Evolutionary conservation across 2,888 invertebrate species (phyloP), one percentile per base, ranked within the genome.

Genomic region (Oscheius sp.): DNA sequence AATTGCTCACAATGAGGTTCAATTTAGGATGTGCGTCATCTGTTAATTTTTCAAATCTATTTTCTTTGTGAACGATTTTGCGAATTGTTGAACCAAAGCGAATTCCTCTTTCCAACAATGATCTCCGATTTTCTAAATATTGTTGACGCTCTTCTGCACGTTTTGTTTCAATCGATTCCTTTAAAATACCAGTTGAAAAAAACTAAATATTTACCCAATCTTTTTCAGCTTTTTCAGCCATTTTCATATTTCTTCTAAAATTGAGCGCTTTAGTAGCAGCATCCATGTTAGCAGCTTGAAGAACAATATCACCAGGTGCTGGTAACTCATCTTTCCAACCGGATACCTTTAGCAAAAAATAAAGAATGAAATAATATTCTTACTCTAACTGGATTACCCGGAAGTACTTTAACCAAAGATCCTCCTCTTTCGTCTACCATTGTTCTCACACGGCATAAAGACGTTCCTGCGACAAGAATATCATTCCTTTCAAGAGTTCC

Each of bases 271-370:
- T 92, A 69, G 90, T 89, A 88, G 90, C 91, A 90, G 71, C 50
- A 36, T 71, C 72, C 51, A 93, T 93, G 1, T 90, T 90, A 72
- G 90, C 90, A 2, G 94, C 94, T 89, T 96, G 92, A 5, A 94
- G 87, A 36, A 96, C 91, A 61, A 90, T 88, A 78, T 95, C 94
- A 0, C 98, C 98, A 12, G 95, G 93, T 0, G 91, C 86, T 0
- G 97, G 97, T 74, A 96, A 80, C 85, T 74, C 86, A 22, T 92
- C 92, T 74, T 91, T 90, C 97, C 97, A 98, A 2, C 97, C 97
- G 45, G 70, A 71, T 12, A 73, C 28, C 57, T 65, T 12, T 45
- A 62, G 17, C 8, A 45, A 45, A 8, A 14, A 14, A 12, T 45
- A 17, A 38, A 8, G n/a, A n/a, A 17, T 62, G 2, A 26, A 12